These are phyloP conservation scores for Heterodera carotae DNA, from an alignment of 1,140 invertebrate genomes.

Conservation along the genomic window DNA sequence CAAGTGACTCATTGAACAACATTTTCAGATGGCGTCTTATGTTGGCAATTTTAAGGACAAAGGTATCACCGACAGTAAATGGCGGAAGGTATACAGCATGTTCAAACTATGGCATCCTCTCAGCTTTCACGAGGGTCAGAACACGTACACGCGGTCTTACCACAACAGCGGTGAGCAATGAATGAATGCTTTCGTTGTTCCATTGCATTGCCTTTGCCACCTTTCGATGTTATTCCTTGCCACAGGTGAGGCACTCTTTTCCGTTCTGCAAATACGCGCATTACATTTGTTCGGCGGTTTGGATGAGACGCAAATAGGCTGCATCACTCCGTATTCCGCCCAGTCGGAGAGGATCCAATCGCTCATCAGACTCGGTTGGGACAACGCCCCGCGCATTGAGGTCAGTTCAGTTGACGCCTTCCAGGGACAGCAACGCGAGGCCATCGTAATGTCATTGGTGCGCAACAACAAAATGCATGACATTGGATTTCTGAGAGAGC, in stretches of 20 bases:
- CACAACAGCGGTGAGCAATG: constrained; percentile 10
- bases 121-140: neutral
- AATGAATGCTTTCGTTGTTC: neutral
- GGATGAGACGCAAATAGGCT: constrained; percentile 31
- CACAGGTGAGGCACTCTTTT: constrained; percentile 33
- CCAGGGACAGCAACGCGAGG: constrained; percentile 56
- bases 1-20: too few relatives aligned
- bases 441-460: constrained; percentile 57
- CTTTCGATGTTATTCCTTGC: neutral
- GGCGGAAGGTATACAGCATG: neutral
- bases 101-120: neutral
- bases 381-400: constrained; percentile 12
- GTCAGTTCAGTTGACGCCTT: constrained; percentile 56
- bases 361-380: constrained; percentile 7
- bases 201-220: neutral
- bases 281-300: constrained; percentile 21
- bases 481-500: constrained; percentile 47
- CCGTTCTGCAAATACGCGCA: constrained; percentile 28
- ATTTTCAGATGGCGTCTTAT: too few relatives aligned
- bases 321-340: constrained; percentile 36
- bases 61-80: constrained; percentile 2
- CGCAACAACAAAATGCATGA: constrained; percentile 39
- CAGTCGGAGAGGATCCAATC: constrained; percentile 31
- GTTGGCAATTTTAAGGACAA: neutral
- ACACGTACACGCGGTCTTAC: constrained; percentile 8